Evolutionary conservation across 2,113 vertebrate species (phyloP), one percentile per base, ranked within the genome.

Genomic region (Mixornis gularis): DNA sequence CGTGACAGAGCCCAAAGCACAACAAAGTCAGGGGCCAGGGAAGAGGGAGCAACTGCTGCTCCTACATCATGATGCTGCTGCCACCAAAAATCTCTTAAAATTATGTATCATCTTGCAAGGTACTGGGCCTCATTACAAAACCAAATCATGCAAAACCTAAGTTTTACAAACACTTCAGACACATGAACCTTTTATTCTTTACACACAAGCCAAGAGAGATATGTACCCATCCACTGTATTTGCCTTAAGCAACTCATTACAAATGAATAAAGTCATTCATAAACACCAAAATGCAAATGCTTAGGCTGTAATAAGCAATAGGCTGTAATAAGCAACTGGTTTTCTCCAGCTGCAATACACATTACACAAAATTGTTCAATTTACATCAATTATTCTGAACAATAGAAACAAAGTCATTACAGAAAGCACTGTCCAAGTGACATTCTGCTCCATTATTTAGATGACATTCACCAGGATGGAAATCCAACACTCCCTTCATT

Each of bases 311-410:
- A 79, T 32, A 87, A 92, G 60, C 29, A 81, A 83, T 29, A 26
- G 79, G 19, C 56, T 88, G 24, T 25, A 89, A 79, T 32, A 87
- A 92, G 60, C 29, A 81, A 83, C 85, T 53, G 53, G 46, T 41
- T 85, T 65, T 64, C 62, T 83, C 52, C 52, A 90, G 74, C 69
- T 83, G 80, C 73, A 88, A 58, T 17, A 41, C 0, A 1, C 38
- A 40, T 43, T 43, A 36, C 22, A 63, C 41, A 32, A 78, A 94
- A 90, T 79, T 78, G 87, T 92, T 68, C 53, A 30, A 80, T 87
- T 94, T 66, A 29, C 71, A 64, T 71, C 48, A 90, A 78, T 88
- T 87, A 81, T 53, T 95, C 29, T 56, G 79, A 85, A 94, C 56
- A 94, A 93, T 7, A 58, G 85, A 80, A 91, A 68, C 30, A 63